These are phyloP conservation scores for Ganaspis sp. DNA, from an alignment of 1,140 invertebrate species.

Conservation along the genomic window DNA sequence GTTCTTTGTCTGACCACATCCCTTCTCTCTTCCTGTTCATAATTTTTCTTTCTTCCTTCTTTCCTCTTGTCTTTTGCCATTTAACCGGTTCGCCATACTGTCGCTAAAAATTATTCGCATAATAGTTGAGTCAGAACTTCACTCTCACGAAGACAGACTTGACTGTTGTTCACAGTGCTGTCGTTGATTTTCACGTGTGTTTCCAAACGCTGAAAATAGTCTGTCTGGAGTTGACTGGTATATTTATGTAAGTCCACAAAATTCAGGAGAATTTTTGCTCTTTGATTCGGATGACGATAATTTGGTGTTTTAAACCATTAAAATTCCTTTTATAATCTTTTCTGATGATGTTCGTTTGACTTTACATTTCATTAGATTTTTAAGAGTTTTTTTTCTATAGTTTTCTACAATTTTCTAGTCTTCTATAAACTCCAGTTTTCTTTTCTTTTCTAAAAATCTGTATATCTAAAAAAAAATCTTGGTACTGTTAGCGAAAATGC, in stretches of 20 bases:
- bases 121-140: neutral
- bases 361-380: no score
- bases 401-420: no score
- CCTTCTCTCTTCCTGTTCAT: conserved; percentile 43
- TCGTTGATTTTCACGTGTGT: neutral
- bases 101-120: neutral
- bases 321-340: conserved; percentile 43
- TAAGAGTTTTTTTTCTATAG: no score
- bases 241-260: conserved; percentile 17
- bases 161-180: neutral
- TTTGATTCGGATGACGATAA: neutral
- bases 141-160: neutral
- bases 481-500: no score
- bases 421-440: no score
- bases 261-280: neutral
- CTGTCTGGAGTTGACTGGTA: conserved; percentile 15
- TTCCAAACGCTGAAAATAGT: conserved; percentile 23
- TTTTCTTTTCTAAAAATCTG: no score
- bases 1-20: conserved; percentile 45
- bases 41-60: conserved; percentile 42
- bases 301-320: conserved; percentile 44
- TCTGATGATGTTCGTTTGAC: no score
- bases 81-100: neutral
- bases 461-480: no score
- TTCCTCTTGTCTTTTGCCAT: conserved; percentile 29